A percentile compares a stretch with the other conserved stretches of the same genome.
Conservation (phyloP, 2,113 vertebrate genomes). For the Prionailurus bengalensis region DNA sequence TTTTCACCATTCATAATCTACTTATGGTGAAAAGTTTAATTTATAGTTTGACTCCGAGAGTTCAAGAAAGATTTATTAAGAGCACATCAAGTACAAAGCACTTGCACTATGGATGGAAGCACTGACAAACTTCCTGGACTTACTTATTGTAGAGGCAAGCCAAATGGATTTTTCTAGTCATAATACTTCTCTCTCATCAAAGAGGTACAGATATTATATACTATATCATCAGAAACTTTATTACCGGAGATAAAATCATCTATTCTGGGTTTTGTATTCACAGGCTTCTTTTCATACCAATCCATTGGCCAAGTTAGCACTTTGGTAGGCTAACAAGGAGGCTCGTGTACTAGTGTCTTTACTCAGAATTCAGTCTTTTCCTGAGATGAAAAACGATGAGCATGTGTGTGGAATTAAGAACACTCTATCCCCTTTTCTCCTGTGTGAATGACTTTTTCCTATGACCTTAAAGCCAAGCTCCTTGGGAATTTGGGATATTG, state of each 20-base stretch:
- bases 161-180: conserved; percentile 17
- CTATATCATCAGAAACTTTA: neutral
- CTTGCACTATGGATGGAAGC: neutral
- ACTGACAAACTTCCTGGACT: neutral
- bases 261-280: neutral
- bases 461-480: neutral
- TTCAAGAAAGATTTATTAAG: conserved; percentile 35
- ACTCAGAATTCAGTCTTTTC: neutral
- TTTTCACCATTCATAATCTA: neutral
- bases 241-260: neutral
- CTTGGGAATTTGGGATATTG: neutral
- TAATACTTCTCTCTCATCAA: neutral
- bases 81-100: neutral
- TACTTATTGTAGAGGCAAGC: neutral
- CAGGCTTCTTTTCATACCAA: neutral
- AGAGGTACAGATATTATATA: neutral
- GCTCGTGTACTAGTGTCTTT: neutral
- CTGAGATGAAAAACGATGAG: neutral
- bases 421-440: neutral
- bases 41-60: neutral
- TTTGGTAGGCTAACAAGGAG: neutral
- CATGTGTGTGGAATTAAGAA: neutral
- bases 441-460: conserved; percentile 3
- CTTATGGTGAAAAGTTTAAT: conserved; percentile 46
- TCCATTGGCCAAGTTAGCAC: neutral